phyloP scores from a whole-genome alignment of 2,113 vertebrate genomes.

The Entomyzon cyanotis region DNA sequence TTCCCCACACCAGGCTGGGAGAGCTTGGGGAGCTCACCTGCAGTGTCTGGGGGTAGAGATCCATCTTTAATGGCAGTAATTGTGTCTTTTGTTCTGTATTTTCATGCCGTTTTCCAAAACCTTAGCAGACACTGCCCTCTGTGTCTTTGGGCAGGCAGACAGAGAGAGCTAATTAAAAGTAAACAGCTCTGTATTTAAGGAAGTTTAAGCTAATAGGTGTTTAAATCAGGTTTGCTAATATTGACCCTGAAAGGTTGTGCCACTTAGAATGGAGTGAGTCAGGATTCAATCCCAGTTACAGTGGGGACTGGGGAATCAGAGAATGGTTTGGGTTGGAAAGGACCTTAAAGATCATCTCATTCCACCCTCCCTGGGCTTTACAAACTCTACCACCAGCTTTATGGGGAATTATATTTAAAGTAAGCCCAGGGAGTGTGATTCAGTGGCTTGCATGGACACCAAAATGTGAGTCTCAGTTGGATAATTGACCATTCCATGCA shows the following conservation, averaged over 20 bases:
- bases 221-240: not conserved
- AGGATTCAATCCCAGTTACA: not conserved
- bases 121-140: not conserved
- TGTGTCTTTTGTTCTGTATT: not conserved
- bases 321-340: not conserved
- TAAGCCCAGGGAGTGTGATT: not conserved
- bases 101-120: not conserved
- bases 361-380: not conserved
- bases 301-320: not conserved
- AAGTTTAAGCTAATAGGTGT: not conserved
- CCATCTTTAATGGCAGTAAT: not conserved
- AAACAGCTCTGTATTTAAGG: constrained; percentile 26
- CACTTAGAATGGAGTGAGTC: not conserved
- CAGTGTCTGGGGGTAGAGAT: not conserved
- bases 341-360: not conserved
- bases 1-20: not conserved
- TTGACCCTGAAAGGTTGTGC: not conserved
- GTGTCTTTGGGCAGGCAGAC: not conserved
- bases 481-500: not conserved
- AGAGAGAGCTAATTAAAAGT: constrained; percentile 28
- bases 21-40: not conserved
- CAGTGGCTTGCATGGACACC: not conserved
- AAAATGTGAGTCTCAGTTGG: not conserved
- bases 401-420: not conserved
- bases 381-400: not conserved